A percentile compares a stretch with the other conserved stretches of the same genome.
These are phyloP conservation scores for Phengaris arion DNA, from an alignment of 2,888 invertebrate genomes.

Conservation along the genomic window DNA sequence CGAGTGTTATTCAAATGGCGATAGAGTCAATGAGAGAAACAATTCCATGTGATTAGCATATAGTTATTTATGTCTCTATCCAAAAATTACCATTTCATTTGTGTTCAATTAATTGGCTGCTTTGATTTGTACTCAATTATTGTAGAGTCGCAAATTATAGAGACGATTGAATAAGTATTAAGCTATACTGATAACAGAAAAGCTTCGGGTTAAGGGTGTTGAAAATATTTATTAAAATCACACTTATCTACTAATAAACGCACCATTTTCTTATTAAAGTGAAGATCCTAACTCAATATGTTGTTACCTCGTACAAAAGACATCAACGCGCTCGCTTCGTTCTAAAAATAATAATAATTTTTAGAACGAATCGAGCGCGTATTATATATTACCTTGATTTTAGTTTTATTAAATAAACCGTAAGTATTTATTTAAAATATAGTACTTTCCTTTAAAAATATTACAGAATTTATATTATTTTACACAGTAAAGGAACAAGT, in stretches of 20 bases:
- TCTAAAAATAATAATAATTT: no score
- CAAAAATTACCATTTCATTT: conserved; percentile 46
- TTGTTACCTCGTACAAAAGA: conserved; percentile 50
- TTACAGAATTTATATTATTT: no score
- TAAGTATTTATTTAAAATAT: no score
- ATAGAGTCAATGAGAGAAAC: conserved; percentile 60
- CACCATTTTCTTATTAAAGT: background rate
- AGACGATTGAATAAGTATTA: no score
- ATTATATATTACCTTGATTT: background rate
- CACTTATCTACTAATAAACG: background rate
- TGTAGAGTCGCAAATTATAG: no score
- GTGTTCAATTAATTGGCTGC: conserved; percentile 34
- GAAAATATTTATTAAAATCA: no score
- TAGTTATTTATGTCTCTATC: conserved; percentile 65
- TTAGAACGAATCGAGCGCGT: no score
- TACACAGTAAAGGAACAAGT: no score
- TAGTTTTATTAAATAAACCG: background rate
- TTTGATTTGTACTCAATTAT: conserved; percentile 6
- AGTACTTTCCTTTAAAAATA: no score
- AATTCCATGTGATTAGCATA: conserved; percentile 74
- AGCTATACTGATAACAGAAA: no score
- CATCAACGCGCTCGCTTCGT: conserved; percentile 49
- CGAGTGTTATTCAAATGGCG: conserved; percentile 64
- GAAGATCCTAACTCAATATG: background rate
- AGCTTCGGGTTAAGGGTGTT: no score